Evolutionary conservation across 1,140 invertebrate species (phyloP).

Genomic region (Vanessa atalanta): DNA sequence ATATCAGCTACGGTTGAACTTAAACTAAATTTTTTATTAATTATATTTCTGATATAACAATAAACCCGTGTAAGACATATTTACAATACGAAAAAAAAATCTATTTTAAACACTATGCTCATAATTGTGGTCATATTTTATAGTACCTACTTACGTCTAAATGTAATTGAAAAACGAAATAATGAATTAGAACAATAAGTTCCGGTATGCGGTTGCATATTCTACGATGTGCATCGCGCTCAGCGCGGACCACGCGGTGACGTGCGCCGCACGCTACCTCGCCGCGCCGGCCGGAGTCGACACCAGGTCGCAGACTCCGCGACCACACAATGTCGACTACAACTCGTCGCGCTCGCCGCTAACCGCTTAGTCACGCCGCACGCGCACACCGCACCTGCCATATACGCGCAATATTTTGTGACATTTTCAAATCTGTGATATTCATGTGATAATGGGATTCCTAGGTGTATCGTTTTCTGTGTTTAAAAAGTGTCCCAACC

Average conservation of each 20-base stretch:
- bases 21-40: too few species aligned
- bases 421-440: conserved; percentile 58
- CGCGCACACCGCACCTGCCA: conserved; percentile 56
- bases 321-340: neutral
- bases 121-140: too few species aligned
- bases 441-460: conserved; percentile 62
- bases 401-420: conserved; percentile 51
- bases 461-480: conserved; percentile 66
- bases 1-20: too few species aligned
- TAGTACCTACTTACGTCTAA: neutral
- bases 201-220: conserved; percentile 11
- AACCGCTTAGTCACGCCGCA: conserved; percentile 70
- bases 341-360: conserved; percentile 37
- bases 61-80: too few species aligned
- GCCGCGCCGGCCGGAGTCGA: neutral
- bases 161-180: neutral
- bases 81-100: too few species aligned
- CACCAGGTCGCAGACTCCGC: conserved; percentile 20
- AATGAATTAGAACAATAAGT: neutral
- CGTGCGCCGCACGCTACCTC: neutral
- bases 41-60: too few species aligned
- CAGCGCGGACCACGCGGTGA: conserved; percentile 18
- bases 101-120: too few species aligned
- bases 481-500: conserved; percentile 73
- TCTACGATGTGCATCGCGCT: conserved; percentile 10